These are phyloP conservation scores for Epirrhoe tristata DNA, from an alignment of 2,888 invertebrate species.

Conservation along the genomic window DNA sequence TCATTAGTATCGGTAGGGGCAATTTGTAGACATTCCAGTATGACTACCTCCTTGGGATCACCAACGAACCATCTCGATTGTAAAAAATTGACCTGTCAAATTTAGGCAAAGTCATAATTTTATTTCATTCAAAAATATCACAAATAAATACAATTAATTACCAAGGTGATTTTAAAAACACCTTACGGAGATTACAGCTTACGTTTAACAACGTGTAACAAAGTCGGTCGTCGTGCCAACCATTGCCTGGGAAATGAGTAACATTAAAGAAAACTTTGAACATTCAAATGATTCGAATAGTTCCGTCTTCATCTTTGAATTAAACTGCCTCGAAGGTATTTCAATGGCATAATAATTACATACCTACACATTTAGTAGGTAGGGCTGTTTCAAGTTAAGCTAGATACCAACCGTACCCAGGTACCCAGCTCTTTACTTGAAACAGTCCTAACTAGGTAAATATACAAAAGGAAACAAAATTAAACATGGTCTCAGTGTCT, in stretches of 20 bases:
- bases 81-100: not conserved
- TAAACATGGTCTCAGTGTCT: too few relatives aligned
- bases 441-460: too few relatives aligned
- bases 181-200: conserved; percentile 21
- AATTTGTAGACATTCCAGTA: too few relatives aligned
- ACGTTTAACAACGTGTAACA: conserved; percentile 3
- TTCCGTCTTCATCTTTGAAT: conserved; percentile 57
- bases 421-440: too few relatives aligned
- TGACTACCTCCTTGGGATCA: too few relatives aligned
- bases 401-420: too few relatives aligned
- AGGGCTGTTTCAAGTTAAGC: too few relatives aligned
- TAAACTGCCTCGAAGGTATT: conserved; percentile 53
- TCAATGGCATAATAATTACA: not conserved
- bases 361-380: too few relatives aligned
- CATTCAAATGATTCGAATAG: conserved; percentile 50
- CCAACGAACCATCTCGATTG: conserved; percentile 14
- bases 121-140: conserved; percentile 8
- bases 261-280: conserved; percentile 44
- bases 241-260: conserved; percentile 33
- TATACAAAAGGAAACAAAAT: too few relatives aligned
- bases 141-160: conserved; percentile 60
- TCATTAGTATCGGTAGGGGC: too few relatives aligned
- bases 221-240: conserved; percentile 6
- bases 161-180: conserved; percentile 56
- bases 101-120: conserved; percentile 10